phyloP scores from a whole-genome alignment of 2,888 invertebrate genomes.

The Coleophora deauratella region DNA sequence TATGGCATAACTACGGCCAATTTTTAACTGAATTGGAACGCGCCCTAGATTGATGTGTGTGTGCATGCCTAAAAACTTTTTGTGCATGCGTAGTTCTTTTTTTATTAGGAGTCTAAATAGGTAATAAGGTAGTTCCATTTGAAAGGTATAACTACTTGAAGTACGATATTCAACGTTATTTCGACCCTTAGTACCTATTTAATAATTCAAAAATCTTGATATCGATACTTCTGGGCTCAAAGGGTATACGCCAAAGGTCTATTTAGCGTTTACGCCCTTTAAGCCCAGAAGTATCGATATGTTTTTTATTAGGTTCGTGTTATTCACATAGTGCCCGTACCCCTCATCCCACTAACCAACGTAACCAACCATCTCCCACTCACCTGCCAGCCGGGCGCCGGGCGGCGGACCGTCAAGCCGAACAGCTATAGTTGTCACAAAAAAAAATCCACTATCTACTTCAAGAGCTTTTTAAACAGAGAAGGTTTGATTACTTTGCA shows the following conservation, averaged over 20 bases:
- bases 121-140: neutral
- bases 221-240: no score
- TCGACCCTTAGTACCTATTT: neutral
- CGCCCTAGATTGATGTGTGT: neutral
- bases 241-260: no score
- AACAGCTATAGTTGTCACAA: neutral
- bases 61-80: no score
- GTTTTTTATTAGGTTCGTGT: neutral
- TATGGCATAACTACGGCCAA: no score
- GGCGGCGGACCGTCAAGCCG: neutral
- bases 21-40: neutral
- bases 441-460: neutral
- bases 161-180: neutral
- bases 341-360: neutral
- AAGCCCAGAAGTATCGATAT: no score
- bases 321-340: no score
- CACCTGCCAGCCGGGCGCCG: neutral
- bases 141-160: neutral
- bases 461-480: constrained; percentile 1
- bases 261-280: no score
- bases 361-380: neutral
- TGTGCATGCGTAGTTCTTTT: neutral
- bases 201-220: no score
- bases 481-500: no score
- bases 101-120: neutral